A percentile compares a stretch with the other conserved stretches of the same genome.
These are phyloP conservation scores for Cenopis cana DNA, from an alignment of 2,888 invertebrate species.

Conservation along the genomic window DNA sequence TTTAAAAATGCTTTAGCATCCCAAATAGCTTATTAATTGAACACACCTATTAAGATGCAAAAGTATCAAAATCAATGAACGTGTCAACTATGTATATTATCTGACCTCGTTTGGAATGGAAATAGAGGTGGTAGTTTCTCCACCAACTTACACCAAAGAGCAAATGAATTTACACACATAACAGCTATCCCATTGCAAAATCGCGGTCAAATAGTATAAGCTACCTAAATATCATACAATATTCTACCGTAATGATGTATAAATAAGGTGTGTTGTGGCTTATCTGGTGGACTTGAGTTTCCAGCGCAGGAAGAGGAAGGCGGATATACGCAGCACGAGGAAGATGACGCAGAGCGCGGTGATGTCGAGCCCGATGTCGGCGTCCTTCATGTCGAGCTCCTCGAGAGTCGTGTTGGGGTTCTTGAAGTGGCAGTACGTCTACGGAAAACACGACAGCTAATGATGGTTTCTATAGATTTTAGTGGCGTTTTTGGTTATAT, in stretches of 20 bases:
- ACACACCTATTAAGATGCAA: slow-evolving; percentile 1
- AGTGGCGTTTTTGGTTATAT: too few relatives aligned
- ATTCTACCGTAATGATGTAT: background rate
- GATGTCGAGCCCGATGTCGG: slow-evolving; percentile 92
- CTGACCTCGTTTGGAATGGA: background rate
- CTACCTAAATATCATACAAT: background rate
- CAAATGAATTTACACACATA: too few relatives aligned
- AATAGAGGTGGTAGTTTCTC: background rate
- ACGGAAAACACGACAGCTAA: slow-evolving; percentile 47
- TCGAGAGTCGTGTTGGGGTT: slow-evolving; percentile 92
- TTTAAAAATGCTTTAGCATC: background rate
- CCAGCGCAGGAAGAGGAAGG: slow-evolving; percentile 94
- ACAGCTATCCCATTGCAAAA: background rate
- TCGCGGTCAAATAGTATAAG: slow-evolving; percentile 1
- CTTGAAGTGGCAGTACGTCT: slow-evolving; percentile 95
- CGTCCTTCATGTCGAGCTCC: slow-evolving; percentile 93
- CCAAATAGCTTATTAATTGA: background rate
- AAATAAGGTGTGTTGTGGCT: slow-evolving; percentile 50
- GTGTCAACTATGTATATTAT: background rate
- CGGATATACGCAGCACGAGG: slow-evolving; percentile 91
- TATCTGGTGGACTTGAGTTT: slow-evolving; percentile 93
- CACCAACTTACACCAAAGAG: background rate
- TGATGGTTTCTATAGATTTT: too few relatives aligned
- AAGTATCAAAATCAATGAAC: background rate
- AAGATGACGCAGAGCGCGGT: slow-evolving; percentile 92